These are phyloP conservation scores for Rhincodon typus DNA, from an alignment of 2,797 vertebrate species.

Conservation along the genomic window DNA sequence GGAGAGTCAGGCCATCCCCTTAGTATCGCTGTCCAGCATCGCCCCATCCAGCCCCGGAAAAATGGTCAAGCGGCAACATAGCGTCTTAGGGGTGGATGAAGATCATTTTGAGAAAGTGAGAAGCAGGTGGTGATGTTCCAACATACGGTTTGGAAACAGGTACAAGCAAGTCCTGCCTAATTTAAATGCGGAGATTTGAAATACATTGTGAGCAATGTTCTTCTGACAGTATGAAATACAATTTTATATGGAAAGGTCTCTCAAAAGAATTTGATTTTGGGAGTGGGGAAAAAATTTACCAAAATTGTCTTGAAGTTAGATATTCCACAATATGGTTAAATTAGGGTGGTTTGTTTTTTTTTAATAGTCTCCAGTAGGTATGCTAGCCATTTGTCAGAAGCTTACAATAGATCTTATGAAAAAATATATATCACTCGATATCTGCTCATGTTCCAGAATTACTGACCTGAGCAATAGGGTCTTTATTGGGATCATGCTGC, in stretches of 20 bases:
- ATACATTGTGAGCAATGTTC: not conserved
- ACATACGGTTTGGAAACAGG: conserved; percentile 53
- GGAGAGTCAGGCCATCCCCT: conserved; percentile 79
- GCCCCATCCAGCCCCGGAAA: conserved; percentile 55
- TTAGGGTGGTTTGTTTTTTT: not conserved
- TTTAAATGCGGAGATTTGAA: not conserved
- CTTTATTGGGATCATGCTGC: not conserved
- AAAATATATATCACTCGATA: not conserved
- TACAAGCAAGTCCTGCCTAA: conserved; percentile 40
- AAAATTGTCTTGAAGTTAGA: not conserved
- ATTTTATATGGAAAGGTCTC: not conserved
- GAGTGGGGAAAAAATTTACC: not conserved
- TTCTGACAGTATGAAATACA: not conserved
- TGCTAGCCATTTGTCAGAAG: not conserved
- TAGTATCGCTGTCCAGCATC: conserved; percentile 66
- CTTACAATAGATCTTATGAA: not conserved
- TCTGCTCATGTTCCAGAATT: not conserved
- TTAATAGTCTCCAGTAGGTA: not conserved
- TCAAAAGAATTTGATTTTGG: too few species aligned
- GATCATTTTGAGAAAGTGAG: conserved; percentile 50
- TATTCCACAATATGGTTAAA: not conserved
- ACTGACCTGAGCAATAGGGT: not conserved
- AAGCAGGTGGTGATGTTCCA: conserved; percentile 48
- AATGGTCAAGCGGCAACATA: conserved; percentile 56
- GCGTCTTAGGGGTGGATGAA: conserved; percentile 56